Evolutionary conservation across 2,888 invertebrate genomes (phyloP), one percentile per base, ranked within the genome.

Genomic region (Pammene aurita): DNA sequence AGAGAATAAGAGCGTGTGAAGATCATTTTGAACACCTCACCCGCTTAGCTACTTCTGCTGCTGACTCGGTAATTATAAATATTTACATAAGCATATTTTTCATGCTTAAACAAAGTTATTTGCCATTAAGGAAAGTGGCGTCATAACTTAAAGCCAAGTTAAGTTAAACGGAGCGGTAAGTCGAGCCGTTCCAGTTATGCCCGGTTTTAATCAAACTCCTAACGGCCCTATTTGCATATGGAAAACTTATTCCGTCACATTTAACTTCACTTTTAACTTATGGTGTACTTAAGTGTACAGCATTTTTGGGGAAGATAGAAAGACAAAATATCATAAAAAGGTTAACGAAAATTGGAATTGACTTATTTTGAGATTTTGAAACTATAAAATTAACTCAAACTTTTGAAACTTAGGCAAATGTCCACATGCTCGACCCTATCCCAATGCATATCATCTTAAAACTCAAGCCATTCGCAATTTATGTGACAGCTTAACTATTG

Each of bases 121-220:
- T 26, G 69, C 65, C 52, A 65, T 69, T 64, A 65, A 65, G 60
- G 58, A 35, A 69, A 69, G 64, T 69, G 65, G 64, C 60, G 69
- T 69, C 69, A 69, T 69, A 69, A 69, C 56, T 69, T 69, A 69
- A 68, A 60, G 64, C 64, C 46, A 65, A 65, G 58, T 66, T 52
- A 38, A 52, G 69, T 69, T 69, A 60, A 69, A 69, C 69, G 69
- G 69, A 44, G 69, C 69, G 69, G 52, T 41, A 69, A 60, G 52
- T 62, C 41, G 14, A 46, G 64, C 58, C 68, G 52, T 68, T 58
- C 57, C 58, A 65, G 69, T 60, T 65, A 41, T 64, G 44, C 52
- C 64, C 69, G 57, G 69, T 69, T 65, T 69, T 69, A 69, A 69
- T 69, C 69, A 69, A 69, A 69, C 64, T 64, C 63, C 26, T 69